A percentile compares a stretch with the other conserved stretches of the same genome.
Conservation (phyloP, 1,140 invertebrate species). For the Anoplolepis gracilipes region DNA sequence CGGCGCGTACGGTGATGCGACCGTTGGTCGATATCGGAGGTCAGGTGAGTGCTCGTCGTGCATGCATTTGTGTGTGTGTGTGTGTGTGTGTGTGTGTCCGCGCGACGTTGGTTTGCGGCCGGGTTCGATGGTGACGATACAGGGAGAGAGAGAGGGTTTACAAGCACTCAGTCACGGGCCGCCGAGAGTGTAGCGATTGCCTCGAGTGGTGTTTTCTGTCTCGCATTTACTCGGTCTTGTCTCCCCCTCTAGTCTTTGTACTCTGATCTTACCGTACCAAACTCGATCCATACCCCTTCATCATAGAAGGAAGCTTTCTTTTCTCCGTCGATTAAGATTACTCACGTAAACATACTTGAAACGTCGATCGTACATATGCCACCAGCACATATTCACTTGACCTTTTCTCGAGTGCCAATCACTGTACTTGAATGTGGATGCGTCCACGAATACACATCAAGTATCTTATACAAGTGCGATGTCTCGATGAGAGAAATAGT, state of each 20-base stretch:
- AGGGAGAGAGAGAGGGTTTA: constrained; percentile 16
- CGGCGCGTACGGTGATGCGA: background rate
- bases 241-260: constrained; percentile 49
- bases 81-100: constrained; percentile 6
- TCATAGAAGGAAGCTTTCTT: constrained; percentile 56
- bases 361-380: constrained; percentile 35
- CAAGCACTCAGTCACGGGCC: constrained; percentile 71
- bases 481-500: constrained; percentile 10
- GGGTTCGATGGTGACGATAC: constrained; percentile 58
- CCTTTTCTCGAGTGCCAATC: constrained; percentile 68
- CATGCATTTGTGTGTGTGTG: background rate
- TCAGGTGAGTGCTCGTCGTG: constrained; percentile 30
- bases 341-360: constrained; percentile 79
- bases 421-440: background rate
- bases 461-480: constrained; percentile 44
- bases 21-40: constrained; percentile 58
- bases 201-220: constrained; percentile 70
- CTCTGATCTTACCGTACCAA: constrained; percentile 55
- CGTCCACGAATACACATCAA: constrained; percentile 19
- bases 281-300: constrained; percentile 61
- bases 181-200: constrained; percentile 56
- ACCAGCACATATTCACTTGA: constrained; percentile 71
- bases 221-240: constrained; percentile 29
- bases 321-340: constrained; percentile 80
- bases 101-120: constrained; percentile 30